Percentiles rank a stretch among this genome's conserved stretches.
phyloP scores from a whole-genome alignment of 2,888 invertebrate genomes.

The Brachycybe producta region DNA sequence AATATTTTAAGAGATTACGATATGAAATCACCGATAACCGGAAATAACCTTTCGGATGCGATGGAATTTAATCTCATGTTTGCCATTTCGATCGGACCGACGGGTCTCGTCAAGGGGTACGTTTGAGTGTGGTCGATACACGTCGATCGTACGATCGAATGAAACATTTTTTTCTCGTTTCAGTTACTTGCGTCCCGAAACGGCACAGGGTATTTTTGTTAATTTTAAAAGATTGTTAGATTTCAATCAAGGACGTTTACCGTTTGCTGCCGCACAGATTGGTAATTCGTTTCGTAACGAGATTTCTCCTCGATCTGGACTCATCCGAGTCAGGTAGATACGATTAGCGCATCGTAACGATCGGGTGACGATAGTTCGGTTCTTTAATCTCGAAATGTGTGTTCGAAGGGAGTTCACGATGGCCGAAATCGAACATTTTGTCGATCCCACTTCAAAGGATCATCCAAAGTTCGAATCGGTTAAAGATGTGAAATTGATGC shows the following conservation, averaged over 20 bases:
- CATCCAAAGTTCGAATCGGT: slow-evolving; percentile 80
- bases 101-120: slow-evolving; percentile 78
- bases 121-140: background rate
- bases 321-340: slow-evolving; percentile 61
- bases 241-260: slow-evolving; percentile 89
- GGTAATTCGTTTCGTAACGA: slow-evolving; percentile 98
- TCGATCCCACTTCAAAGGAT: slow-evolving; percentile 73
- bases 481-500: slow-evolving; percentile 55
- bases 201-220: slow-evolving; percentile 99
- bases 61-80: slow-evolving; percentile 99
- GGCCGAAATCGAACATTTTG: slow-evolving; percentile 99
- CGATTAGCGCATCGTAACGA: background rate
- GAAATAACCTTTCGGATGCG: slow-evolving; percentile 85
- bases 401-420: slow-evolving; percentile 85
- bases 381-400: background rate
- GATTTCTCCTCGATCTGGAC: slow-evolving; percentile 93
- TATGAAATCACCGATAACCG: slow-evolving; percentile 90
- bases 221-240: slow-evolving; percentile 95
- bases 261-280: slow-evolving; percentile 98
- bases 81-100: slow-evolving; percentile 92
- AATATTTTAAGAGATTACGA: slow-evolving; percentile 68
- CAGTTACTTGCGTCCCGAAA: slow-evolving; percentile 93
- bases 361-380: background rate
- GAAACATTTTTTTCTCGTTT: slow-evolving; percentile 42
- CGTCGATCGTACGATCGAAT: background rate